phyloP scores from a whole-genome alignment of 2,888 invertebrate species.

The Lithophane ornitopus region DNA sequence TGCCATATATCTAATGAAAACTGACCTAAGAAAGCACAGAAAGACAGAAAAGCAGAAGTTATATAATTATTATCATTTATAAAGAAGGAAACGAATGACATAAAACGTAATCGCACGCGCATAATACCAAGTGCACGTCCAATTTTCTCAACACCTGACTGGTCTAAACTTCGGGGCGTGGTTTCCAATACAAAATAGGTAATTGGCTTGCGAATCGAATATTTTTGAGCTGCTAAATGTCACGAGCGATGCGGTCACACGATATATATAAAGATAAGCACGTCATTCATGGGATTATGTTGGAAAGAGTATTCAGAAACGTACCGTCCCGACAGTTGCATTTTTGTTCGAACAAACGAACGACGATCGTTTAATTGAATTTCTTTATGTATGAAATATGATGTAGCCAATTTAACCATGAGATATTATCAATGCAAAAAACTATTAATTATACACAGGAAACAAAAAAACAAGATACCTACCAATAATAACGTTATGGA shows the following conservation, averaged over 20 bases:
- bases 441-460: slow-evolving; percentile 21
- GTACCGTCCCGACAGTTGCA: neutral
- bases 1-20: too few species aligned
- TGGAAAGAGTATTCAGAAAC: neutral
- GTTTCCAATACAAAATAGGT: slow-evolving; percentile 61
- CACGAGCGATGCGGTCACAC: slow-evolving; percentile 57
- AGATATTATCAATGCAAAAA: neutral
- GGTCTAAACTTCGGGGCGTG: slow-evolving; percentile 63
- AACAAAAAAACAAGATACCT: slow-evolving; percentile 28
- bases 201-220: slow-evolving; percentile 54
- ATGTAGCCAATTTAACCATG: neutral
- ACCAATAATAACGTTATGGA: slow-evolving; percentile 18
- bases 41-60: slow-evolving; percentile 23
- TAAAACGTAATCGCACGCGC: slow-evolving; percentile 50
- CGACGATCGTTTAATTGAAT: too few species aligned
- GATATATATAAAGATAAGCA: slow-evolving; percentile 47
- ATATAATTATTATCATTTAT: slow-evolving; percentile 20
- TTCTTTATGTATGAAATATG: neutral
- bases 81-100: slow-evolving; percentile 48
- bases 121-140: slow-evolving; percentile 41
- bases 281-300: slow-evolving; percentile 38
- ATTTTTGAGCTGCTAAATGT: slow-evolving; percentile 53
- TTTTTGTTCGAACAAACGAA: neutral
- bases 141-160: slow-evolving; percentile 53
- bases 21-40: neutral